Conservation (phyloP, 2,113 vertebrate genomes). For the Myiopsitta monachus region DNA sequence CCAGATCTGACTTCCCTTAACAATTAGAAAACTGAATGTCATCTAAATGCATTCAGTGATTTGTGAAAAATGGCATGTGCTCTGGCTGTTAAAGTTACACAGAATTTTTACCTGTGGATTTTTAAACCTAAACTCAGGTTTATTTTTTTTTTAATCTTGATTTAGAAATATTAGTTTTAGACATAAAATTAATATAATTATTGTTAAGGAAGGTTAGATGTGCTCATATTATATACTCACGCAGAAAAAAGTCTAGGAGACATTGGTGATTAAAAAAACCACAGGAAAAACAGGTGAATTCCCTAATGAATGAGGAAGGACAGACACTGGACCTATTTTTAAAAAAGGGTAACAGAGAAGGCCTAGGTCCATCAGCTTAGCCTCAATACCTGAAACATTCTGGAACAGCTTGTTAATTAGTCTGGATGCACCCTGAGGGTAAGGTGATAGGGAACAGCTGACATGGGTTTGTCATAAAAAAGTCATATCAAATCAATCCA, state of each 20-base stretch:
- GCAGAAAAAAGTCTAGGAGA: background rate
- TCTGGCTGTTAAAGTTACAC: background rate
- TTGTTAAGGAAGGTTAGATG: background rate
- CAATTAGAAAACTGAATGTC: background rate
- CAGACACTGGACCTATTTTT: background rate
- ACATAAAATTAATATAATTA: background rate
- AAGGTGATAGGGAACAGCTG: constrained; percentile 27
- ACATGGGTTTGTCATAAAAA: constrained; percentile 41
- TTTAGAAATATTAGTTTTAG: background rate
- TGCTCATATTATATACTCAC: background rate
- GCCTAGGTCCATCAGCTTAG: background rate
- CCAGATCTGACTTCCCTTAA: background rate
- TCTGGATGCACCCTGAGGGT: background rate
- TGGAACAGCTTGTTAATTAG: constrained; percentile 56
- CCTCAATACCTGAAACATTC: constrained; percentile 10
- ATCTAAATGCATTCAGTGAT: background rate
- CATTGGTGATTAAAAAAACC: background rate
- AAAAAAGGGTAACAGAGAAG: background rate
- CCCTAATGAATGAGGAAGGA: background rate
- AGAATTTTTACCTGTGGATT: background rate
- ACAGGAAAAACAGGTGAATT: background rate
- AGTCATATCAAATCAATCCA: constrained; percentile 48
- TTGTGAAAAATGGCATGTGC: background rate
- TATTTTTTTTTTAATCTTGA: background rate
- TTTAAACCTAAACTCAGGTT: background rate